Evolutionary conservation across 2,888 invertebrate genomes (phyloP), one percentile per base, ranked within the genome.

Genomic region (Nasonovia ribisnigri): DNA sequence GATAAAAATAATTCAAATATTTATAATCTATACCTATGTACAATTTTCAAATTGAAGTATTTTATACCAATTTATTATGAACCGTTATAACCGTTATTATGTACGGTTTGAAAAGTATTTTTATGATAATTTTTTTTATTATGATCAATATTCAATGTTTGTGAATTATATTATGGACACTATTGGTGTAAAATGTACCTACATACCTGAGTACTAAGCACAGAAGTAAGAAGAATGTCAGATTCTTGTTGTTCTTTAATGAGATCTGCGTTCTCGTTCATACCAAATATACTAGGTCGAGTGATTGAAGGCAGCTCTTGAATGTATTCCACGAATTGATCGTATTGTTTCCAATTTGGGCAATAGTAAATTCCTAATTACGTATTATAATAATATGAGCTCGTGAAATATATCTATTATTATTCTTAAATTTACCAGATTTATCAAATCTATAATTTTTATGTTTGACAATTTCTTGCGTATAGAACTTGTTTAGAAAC

Each of bases 181-280:
- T 67, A 36, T 36, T 36, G 20, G 2, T 77, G 20, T 77, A 36
- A 8, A 8, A 36, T 20, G 26, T 84, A 60, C 3, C n/a, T 48
- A 93, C 3, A 43, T 48, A 93, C 93, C 48, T 90, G 93, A 42
- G 90, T 93, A 86, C 60, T 90, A 11, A 93, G 57, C 3, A 93
- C n/a, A 11, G 93, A 93, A 36, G 26, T 84, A 4, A 93, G 57
- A 42, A 93, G 60, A 8, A 42, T 10, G 10, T 90, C 84, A 29
- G 60, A 90, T 42, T 93, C 93, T 86, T 93, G 93, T 67, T 93
- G 93, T 96, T 99, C 98, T 90, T 98, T 96, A 0, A 97, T 98
- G 94, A 99, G 98, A 91, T 98, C 98, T 2, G 99, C 98, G 95
- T 99, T 99, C 95, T 97, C 97, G 95, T 99, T 98, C 95, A 99